These are phyloP conservation scores for Elaphurus davidianus DNA, from an alignment of 2,113 vertebrate species.

Conservation along the genomic window DNA sequence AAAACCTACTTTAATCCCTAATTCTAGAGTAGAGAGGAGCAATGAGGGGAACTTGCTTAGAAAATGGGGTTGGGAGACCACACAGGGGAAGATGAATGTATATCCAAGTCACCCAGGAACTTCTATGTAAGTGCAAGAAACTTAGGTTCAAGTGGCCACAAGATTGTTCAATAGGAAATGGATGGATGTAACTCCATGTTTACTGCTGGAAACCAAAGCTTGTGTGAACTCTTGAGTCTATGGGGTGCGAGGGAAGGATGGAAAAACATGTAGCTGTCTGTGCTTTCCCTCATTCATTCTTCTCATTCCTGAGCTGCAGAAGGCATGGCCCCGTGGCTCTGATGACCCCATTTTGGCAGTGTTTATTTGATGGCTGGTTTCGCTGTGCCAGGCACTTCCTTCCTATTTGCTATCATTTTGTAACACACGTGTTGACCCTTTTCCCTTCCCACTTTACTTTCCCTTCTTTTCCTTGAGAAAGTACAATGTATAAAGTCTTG, in stretches of 20 bases:
- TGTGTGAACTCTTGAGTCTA: conserved; percentile 69
- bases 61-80: not conserved
- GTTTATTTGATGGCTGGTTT: conserved; percentile 52
- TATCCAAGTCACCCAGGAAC: conserved; percentile 9
- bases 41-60: not conserved
- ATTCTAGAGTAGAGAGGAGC: not conserved
- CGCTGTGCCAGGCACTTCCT: conserved; percentile 27
- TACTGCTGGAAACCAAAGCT: conserved; percentile 88
- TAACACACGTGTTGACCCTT: conserved; percentile 58
- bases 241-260: not conserved
- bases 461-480: conserved; percentile 55
- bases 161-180: conserved; percentile 78
- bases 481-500: conserved; percentile 70
- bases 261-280: not conserved
- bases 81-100: not conserved
- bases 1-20: not conserved
- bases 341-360: conserved; percentile 9
- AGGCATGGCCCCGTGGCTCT: not conserved
- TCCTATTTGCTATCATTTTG: conserved; percentile 53
- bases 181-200: conserved; percentile 86
- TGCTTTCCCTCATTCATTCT: not conserved
- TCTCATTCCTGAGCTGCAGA: not conserved
- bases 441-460: not conserved
- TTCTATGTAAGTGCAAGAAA: conserved; percentile 64
- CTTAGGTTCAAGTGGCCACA: conserved; percentile 69